A percentile compares a stretch with the other conserved stretches of the same genome.
Conservation (phyloP, 2,888 invertebrate genomes). For the Galerucella nymphaeae region DNA sequence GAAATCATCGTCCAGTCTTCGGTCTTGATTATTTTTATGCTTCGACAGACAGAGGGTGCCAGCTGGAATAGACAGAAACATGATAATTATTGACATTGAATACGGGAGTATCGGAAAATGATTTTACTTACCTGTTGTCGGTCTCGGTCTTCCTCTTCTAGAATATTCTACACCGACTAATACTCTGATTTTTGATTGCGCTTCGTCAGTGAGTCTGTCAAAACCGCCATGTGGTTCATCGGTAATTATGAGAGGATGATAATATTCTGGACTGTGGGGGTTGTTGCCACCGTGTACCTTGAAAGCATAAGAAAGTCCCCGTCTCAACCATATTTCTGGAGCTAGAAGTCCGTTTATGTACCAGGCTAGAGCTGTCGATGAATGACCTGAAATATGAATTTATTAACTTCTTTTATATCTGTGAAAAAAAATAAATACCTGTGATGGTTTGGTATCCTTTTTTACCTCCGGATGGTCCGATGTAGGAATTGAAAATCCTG, state of each 20-base stretch:
- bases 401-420: neutral
- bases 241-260: slow-evolving; percentile 91
- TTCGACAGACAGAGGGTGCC: slow-evolving; percentile 83
- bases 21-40: slow-evolving; percentile 74
- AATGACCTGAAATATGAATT: slow-evolving; percentile 67
- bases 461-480: slow-evolving; percentile 87
- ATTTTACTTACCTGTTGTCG: slow-evolving; percentile 72
- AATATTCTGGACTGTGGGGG: slow-evolving; percentile 84
- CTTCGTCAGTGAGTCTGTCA: slow-evolving; percentile 77
- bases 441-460: slow-evolving; percentile 82
- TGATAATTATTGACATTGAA: neutral
- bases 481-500: slow-evolving; percentile 81
- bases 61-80: slow-evolving; percentile 64
- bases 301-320: slow-evolving; percentile 88
- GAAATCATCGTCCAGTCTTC: slow-evolving; percentile 83
- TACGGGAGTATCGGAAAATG: neutral
- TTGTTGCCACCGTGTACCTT: slow-evolving; percentile 86
- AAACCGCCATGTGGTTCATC: slow-evolving; percentile 87
- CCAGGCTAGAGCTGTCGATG: slow-evolving; percentile 83
- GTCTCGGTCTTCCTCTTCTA: slow-evolving; percentile 82
- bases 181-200: slow-evolving; percentile 77
- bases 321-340: slow-evolving; percentile 87
- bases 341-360: slow-evolving; percentile 91
- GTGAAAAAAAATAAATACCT: slow-evolving; percentile 61
- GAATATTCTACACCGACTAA: slow-evolving; percentile 85